phyloP scores from a whole-genome alignment of 2,888 invertebrate genomes.

The Drosophila nigricruria region DNA sequence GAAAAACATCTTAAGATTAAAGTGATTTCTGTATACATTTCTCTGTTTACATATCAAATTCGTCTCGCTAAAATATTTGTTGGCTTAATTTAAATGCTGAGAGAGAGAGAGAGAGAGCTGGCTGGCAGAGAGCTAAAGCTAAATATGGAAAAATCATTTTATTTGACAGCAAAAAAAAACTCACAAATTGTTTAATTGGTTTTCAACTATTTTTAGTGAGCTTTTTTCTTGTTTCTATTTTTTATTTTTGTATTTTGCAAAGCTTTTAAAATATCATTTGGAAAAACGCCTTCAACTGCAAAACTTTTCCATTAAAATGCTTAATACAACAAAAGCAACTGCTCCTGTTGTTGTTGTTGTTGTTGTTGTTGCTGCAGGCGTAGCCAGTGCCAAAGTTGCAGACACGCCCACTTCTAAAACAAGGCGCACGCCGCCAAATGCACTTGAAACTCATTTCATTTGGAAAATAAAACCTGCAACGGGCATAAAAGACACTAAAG shows the following conservation, averaged over 20 bases:
- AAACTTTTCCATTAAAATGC: constrained; percentile 82
- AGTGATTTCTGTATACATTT: no score
- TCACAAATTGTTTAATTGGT: constrained; percentile 69
- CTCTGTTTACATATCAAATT: not conserved
- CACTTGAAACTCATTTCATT: constrained; percentile 82
- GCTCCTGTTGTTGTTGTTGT: constrained; percentile 4
- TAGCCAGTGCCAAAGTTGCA: constrained; percentile 58
- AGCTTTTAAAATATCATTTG: constrained; percentile 81
- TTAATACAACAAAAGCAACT: constrained; percentile 62
- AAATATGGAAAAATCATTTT: constrained; percentile 52
- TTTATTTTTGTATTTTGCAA: constrained; percentile 34
- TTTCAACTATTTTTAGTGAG: constrained; percentile 39
- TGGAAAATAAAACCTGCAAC: constrained; percentile 80
- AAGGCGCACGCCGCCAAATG: constrained; percentile 70
- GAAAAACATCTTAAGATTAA: not conserved
- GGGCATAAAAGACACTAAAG: constrained; percentile 69
- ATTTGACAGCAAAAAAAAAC: constrained; percentile 38
- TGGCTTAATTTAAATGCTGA: constrained; percentile 27
- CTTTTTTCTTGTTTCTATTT: constrained; percentile 23
- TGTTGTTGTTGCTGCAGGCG: constrained; percentile 42
- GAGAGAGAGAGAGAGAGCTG: no score
- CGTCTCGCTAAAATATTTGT: not conserved
- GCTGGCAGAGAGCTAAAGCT: constrained; percentile 16
- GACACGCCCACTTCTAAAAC: constrained; percentile 73
- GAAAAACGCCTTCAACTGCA: constrained; percentile 78